Evolutionary conservation across 2,797 vertebrate genomes (phyloP), one percentile per base, ranked within the genome.

Genomic region (Simalia tracyae): DNA sequence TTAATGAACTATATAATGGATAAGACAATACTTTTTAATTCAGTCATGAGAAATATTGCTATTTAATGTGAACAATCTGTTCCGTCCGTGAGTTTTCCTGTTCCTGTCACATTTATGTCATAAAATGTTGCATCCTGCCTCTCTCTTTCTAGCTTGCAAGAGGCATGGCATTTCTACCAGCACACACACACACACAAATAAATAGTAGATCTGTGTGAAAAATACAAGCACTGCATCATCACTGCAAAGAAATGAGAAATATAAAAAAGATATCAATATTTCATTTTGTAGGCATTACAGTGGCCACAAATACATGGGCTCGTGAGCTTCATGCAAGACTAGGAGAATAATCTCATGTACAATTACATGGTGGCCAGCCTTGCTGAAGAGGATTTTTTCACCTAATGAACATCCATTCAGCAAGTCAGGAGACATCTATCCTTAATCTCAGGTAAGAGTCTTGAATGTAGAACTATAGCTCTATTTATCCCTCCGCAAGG

Each of bases 21-120:
- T 81, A 90, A 87, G 59, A 26, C 68, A 88, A 42, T 84, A 19
- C 81, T 76, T 76, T 92, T 92, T 89, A 87, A 90, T 72, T 54
- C 57, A 76, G 57, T n/a, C 64, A 59, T 6, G 31, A 54, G 46
- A 76, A 54, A 36, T 42, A 90, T 28, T 87, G 84, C 57, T 87
- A 50, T 92, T 87, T 61, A 89, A 61, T 72, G 54, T 72, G 36
- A 54, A 90, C 50, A 8, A 81, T 46, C 28, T 61, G 42, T 61
- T 84, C 19, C 2, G 68, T 64, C 76, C 57, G 46, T 8, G 64
- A 26, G 22, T 15, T 87, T 92, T 76, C 68, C 64, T 42, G 59
- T 57, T 90, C 56, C 56, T 63, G 31, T 87, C 57, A 87, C 56
- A 87, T 92, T 86, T 87, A 76, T n/a, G 46, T 5, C n/a, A 56